Conservation (phyloP, 1,140 invertebrate species). For the Argopecten irradians region DNA sequence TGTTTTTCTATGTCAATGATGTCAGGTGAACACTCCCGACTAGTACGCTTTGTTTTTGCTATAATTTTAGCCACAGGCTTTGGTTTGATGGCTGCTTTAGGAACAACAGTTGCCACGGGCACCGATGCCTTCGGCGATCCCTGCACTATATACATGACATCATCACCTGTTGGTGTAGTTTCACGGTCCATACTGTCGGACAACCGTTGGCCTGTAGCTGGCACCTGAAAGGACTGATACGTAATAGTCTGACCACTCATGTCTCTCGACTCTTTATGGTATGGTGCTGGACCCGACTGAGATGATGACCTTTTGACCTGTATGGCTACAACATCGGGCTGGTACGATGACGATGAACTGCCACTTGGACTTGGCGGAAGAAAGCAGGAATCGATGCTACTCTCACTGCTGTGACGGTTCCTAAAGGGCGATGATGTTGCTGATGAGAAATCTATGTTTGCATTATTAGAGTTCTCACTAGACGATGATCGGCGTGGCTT, state of each 20-base stretch:
- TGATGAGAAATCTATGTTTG: constrained; percentile 31
- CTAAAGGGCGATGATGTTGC: constrained; percentile 33
- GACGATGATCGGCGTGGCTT: constrained; percentile 69
- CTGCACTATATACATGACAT: constrained; percentile 39
- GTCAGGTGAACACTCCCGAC: constrained; percentile 67
- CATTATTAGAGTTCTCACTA: constrained; percentile 70
- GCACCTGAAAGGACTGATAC: constrained; percentile 83
- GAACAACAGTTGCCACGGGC: constrained; percentile 83
- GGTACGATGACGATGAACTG: constrained; percentile 34
- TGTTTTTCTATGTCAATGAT: constrained; percentile 65
- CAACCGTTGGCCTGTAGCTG: constrained; percentile 36
- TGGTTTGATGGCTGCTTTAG: constrained; percentile 84
- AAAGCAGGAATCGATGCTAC: constrained; percentile 48
- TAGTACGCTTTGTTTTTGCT: constrained; percentile 79
- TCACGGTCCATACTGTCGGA: constrained; percentile 57
- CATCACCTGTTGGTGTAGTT: constrained; percentile 63
- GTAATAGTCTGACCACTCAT: constrained; percentile 80
- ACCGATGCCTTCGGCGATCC: constrained; percentile 40
- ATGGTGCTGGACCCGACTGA: constrained; percentile 51
- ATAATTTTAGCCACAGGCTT: constrained; percentile 89
- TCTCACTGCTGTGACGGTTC: constrained; percentile 49
- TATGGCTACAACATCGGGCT: constrained; percentile 77
- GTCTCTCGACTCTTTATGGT: constrained; percentile 56
- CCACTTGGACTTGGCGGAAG: constrained; percentile 40
- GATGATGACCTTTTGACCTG: constrained; percentile 74